These are phyloP conservation scores for Oplegnathus fasciatus DNA, from an alignment of 2,113 vertebrate genomes.

Conservation along the genomic window DNA sequence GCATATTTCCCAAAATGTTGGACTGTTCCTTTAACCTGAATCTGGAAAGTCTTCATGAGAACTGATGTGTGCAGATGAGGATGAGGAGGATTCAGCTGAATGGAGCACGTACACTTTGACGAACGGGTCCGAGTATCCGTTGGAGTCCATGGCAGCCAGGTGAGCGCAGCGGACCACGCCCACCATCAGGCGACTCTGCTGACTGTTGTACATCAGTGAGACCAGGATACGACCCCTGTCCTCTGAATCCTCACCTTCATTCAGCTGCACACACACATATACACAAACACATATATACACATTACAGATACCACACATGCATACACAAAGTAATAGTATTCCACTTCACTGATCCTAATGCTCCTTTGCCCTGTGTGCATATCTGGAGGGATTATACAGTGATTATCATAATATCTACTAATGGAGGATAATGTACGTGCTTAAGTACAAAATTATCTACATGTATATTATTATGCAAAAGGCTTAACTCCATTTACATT, in stretches of 20 bases:
- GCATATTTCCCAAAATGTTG: not conserved
- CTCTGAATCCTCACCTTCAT: slow-evolving; percentile 87
- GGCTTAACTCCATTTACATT: not conserved
- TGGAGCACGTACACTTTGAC: slow-evolving; percentile 91
- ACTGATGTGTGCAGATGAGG: not conserved
- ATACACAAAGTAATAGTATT: not conserved
- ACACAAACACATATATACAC: not conserved
- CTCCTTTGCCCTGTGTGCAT: not conserved
- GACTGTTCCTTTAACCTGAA: not conserved
- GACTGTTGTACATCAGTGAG: slow-evolving; percentile 93
- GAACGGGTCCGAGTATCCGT: slow-evolving; percentile 96
- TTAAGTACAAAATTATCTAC: not conserved
- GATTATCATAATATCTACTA: slow-evolving; percentile 25
- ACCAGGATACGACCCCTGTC: slow-evolving; percentile 95
- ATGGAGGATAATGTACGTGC: slow-evolving; percentile 37
- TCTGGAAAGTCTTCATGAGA: no score
- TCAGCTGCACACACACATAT: slow-evolving; percentile 61
- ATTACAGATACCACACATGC: no score
- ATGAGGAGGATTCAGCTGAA: not conserved
- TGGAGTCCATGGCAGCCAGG: slow-evolving; percentile 95
- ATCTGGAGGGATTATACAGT: slow-evolving; percentile 13
- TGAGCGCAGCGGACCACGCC: slow-evolving; percentile 95
- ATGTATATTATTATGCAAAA: not conserved
- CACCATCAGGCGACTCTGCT: slow-evolving; percentile 90
- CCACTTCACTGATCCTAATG: not conserved